These are phyloP conservation scores for Callipepla squamata DNA, from an alignment of 2,113 vertebrate genomes.

Conservation along the genomic window DNA sequence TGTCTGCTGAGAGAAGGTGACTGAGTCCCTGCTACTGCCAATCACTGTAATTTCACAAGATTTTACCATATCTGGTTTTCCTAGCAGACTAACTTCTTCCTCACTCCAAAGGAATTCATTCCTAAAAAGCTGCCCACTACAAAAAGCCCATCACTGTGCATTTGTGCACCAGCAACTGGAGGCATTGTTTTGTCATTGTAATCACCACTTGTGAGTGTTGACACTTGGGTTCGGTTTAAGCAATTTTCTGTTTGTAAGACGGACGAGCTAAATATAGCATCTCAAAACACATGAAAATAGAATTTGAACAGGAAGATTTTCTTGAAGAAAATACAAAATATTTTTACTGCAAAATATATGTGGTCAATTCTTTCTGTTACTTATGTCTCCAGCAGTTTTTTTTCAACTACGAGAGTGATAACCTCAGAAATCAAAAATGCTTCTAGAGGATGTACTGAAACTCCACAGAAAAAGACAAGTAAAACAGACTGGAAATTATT, in stretches of 20 bases:
- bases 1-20: not conserved
- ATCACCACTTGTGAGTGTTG: not conserved
- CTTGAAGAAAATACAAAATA: not conserved
- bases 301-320: not conserved
- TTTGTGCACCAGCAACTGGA: not conserved
- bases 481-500: slow-evolving; percentile 33
- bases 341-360: not conserved
- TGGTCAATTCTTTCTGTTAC: slow-evolving; percentile 29
- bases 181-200: not conserved
- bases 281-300: not conserved
- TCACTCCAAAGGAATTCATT: not conserved
- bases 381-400: not conserved
- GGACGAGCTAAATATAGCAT: not conserved
- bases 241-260: not conserved
- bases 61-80: not conserved
- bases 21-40: not conserved
- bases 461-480: not conserved
- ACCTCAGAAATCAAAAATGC: not conserved
- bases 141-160: not conserved
- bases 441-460: not conserved
- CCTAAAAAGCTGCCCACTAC: not conserved
- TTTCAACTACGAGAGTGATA: not conserved
- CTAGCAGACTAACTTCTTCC: not conserved
- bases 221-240: not conserved
- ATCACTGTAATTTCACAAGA: not conserved